Conservation (phyloP, 2,888 invertebrate genomes). For the Acrobasis suavella region DNA sequence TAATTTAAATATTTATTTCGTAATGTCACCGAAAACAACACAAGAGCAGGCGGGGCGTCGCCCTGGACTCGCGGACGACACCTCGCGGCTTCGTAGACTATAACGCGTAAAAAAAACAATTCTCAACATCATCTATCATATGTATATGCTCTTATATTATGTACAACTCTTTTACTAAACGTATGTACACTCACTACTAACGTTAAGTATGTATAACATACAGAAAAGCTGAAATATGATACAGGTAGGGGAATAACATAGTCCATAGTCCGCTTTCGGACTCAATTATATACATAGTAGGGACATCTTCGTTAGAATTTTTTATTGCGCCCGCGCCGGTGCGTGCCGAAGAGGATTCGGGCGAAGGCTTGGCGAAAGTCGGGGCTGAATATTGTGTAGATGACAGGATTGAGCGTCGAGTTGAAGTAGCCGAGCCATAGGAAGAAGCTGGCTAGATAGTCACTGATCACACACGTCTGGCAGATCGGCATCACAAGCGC, state of each 20-base stretch:
- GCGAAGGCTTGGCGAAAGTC: constrained; percentile 96
- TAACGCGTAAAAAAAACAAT: constrained; percentile 78
- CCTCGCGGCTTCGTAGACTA: constrained; percentile 70
- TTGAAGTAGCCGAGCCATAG: constrained; percentile 97
- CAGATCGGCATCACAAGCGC: constrained; percentile 93
- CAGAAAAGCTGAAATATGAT: constrained; percentile 72
- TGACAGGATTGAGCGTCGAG: constrained; percentile 94
- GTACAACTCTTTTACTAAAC: constrained; percentile 69
- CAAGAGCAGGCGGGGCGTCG: constrained; percentile 64
- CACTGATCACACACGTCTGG: constrained; percentile 86
- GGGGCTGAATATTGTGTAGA: constrained; percentile 96
- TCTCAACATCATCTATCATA: constrained; percentile 67
- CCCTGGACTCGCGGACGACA: constrained; percentile 69
- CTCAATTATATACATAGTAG: constrained; percentile 70
- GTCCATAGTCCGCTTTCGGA: constrained; percentile 47
- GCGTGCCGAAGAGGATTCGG: constrained; percentile 89
- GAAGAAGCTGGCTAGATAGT: constrained; percentile 88
- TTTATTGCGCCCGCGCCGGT: constrained; percentile 75
- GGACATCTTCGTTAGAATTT: constrained; percentile 78
- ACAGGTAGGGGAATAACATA: constrained; percentile 65
- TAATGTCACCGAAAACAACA: constrained; percentile 79
- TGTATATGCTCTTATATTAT: constrained; percentile 63
- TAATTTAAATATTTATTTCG: constrained; percentile 80
- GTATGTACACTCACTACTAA: constrained; percentile 75
- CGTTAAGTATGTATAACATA: constrained; percentile 77